A percentile compares a stretch with the other conserved stretches of the same genome.
Evolutionary conservation across 1,140 invertebrate genomes (phyloP).

Genomic region (Wasmannia auropunctata): DNA sequence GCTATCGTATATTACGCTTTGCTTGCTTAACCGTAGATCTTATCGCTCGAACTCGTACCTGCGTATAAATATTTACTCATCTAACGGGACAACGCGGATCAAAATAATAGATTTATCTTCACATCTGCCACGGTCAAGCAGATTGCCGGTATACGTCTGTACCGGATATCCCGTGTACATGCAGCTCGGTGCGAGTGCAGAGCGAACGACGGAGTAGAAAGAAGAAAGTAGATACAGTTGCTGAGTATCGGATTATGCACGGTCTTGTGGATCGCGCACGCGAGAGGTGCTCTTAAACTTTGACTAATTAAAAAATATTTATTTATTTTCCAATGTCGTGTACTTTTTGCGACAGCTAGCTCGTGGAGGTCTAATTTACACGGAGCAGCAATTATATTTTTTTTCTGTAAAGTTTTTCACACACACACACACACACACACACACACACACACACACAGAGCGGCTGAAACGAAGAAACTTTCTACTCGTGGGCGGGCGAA

Average conservation of each 20-base stretch:
- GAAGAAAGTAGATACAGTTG: slow-evolving; percentile 44
- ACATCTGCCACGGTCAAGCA: slow-evolving; percentile 36
- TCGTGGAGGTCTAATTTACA: slow-evolving; percentile 50
- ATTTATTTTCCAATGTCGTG: slow-evolving; percentile 36
- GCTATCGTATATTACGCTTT: background rate
- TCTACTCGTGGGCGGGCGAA: slow-evolving; percentile 72
- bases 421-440: background rate
- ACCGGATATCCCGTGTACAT: background rate
- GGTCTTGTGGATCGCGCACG: slow-evolving; percentile 35
- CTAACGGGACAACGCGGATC: slow-evolving; percentile 47
- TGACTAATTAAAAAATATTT: slow-evolving; percentile 74
- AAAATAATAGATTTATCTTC: slow-evolving; percentile 58
- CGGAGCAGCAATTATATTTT: slow-evolving; percentile 12
- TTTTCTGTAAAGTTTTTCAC: slow-evolving; percentile 9
- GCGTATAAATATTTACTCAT: slow-evolving; percentile 50
- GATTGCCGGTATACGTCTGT: background rate
- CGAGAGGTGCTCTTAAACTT: slow-evolving; percentile 52
- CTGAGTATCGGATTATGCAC: slow-evolving; percentile 54
- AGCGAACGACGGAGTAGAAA: slow-evolving; percentile 42
- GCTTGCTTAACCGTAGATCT: slow-evolving; percentile 14
- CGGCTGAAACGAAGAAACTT: slow-evolving; percentile 54
- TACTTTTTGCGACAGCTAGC: slow-evolving; percentile 38
- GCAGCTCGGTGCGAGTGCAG: background rate
- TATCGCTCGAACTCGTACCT: slow-evolving; percentile 4
- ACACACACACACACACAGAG: background rate